phyloP scores from a whole-genome alignment of 2,888 invertebrate genomes.

The Chalcosyrphus nemorum region DNA sequence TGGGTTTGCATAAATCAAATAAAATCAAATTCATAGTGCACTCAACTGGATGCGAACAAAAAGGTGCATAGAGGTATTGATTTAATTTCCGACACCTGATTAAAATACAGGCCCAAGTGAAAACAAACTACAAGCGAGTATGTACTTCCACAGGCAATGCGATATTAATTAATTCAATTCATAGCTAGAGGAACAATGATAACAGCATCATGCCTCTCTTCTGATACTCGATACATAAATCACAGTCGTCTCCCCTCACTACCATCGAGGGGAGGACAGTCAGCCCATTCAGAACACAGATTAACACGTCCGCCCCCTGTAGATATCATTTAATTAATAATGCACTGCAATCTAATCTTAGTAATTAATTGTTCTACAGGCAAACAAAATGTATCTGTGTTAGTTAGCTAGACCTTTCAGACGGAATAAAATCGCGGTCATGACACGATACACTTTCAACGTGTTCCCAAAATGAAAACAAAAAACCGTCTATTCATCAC shows the following conservation, averaged over 20 bases:
- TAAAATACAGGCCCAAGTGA: background rate
- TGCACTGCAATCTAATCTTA: constrained; percentile 40
- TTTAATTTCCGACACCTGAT: background rate
- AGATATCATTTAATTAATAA: constrained; percentile 53
- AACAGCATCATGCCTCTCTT: background rate
- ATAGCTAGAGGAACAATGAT: background rate
- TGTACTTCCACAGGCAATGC: background rate
- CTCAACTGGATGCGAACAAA: background rate
- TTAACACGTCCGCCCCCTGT: constrained; percentile 9
- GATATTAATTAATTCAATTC: constrained; percentile 4
- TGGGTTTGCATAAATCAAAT: background rate
- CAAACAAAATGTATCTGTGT: background rate
- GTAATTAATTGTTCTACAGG: constrained; percentile 41
- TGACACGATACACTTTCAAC: constrained; percentile 18
- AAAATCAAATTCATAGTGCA: background rate
- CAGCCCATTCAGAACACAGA: constrained; percentile 5
- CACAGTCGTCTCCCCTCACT: background rate
- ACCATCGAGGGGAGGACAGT: background rate
- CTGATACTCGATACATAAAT: background rate
- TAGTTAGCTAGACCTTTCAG: background rate
- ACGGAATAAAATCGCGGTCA: constrained; percentile 13
- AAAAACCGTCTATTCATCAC: constrained; percentile 20
- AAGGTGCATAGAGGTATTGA: background rate
- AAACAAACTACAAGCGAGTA: background rate
- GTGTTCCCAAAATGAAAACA: constrained; percentile 18